phyloP scores from a whole-genome alignment of 2,888 invertebrate species.

The Nineta flava region DNA sequence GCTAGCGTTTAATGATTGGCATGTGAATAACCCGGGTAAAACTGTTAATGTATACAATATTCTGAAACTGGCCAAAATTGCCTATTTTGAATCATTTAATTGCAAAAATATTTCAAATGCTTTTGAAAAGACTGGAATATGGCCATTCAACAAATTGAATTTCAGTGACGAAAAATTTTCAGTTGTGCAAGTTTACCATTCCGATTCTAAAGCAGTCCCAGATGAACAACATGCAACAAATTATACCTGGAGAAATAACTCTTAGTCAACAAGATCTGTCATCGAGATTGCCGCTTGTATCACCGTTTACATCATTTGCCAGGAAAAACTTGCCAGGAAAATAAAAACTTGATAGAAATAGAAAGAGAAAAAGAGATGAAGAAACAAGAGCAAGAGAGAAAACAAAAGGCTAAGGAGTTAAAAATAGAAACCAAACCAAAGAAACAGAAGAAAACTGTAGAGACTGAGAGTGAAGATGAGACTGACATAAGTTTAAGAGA shows the following conservation, averaged over 20 bases:
- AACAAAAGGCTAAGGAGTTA: neutral
- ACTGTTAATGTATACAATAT: conserved; percentile 13
- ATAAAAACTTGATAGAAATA: neutral
- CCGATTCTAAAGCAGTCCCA: neutral
- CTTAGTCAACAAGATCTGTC: no score
- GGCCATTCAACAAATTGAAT: conserved; percentile 13
- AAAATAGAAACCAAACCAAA: neutral
- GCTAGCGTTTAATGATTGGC: conserved; percentile 14
- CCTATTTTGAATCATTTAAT: conserved; percentile 10
- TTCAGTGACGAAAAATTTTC: conserved; percentile 13
- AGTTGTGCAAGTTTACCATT: conserved; percentile 7
- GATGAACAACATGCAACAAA: neutral
- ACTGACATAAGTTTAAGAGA: neutral
- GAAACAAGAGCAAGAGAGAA: neutral
- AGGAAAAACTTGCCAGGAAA: neutral
- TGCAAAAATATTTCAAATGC: conserved; percentile 11
- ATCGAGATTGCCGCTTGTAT: no score
- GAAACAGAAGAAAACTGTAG: neutral
- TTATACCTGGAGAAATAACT: no score
- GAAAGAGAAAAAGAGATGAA: neutral
- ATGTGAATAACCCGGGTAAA: conserved; percentile 17
- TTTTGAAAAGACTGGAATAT: conserved; percentile 14
- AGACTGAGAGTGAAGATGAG: neutral
- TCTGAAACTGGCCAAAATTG: conserved; percentile 9
- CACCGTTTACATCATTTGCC: no score